Conservation (phyloP, 2,113 vertebrate species). For the Todiramphus saurophagus region DNA sequence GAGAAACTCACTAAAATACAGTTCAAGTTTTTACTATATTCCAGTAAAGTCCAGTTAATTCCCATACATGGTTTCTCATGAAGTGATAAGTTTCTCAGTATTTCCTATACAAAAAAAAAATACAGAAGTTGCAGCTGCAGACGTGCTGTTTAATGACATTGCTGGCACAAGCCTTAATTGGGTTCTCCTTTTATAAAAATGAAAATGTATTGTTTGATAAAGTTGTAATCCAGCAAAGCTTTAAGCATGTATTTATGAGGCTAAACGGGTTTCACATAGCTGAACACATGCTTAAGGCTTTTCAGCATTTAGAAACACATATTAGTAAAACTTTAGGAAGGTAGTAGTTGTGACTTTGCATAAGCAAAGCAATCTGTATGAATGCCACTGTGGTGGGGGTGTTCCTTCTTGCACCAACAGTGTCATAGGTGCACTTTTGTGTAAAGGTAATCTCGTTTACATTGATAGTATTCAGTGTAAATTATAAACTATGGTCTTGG, state of each 20-base stretch:
- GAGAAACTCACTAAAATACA: not conserved
- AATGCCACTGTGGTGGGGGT: not conserved
- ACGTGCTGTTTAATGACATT: not conserved
- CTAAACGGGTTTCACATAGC: not conserved
- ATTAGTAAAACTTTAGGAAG: not conserved
- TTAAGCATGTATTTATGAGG: not conserved
- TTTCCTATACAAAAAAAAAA: not conserved
- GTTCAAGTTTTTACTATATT: not conserved
- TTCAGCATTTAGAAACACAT: not conserved
- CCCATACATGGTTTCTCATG: not conserved
- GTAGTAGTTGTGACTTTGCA: not conserved
- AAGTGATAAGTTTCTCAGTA: not conserved
- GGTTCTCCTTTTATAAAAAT: not conserved
- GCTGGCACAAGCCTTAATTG: not conserved
- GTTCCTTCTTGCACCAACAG: not conserved
- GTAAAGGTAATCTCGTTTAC: not conserved
- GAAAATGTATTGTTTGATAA: not conserved
- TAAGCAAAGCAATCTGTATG: not conserved
- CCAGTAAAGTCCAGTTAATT: not conserved
- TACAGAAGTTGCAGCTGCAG: not conserved
- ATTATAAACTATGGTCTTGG: not conserved
- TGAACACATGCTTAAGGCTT: not conserved
- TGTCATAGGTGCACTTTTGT: fast-evolving
- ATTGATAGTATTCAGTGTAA: not conserved
- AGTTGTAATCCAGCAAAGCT: not conserved